Conservation (phyloP, 2,888 invertebrate species). For the Leucoma salicis region DNA sequence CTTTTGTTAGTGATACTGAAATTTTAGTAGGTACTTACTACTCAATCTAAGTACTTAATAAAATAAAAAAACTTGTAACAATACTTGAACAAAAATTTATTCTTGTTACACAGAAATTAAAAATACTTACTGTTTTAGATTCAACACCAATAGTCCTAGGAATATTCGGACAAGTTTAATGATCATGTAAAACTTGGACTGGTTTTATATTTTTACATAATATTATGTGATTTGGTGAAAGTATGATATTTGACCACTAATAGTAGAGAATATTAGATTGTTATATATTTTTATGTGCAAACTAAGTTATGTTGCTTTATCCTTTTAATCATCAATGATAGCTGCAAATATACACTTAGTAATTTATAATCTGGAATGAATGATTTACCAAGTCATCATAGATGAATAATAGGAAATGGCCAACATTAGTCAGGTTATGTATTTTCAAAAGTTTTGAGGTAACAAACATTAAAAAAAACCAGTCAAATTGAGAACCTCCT, state of each 20-base stretch:
- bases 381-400: constrained; percentile 7
- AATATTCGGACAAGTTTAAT: too few species aligned
- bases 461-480: constrained; percentile 12
- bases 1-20: too few species aligned
- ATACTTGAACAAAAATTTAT: neutral
- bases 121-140: neutral
- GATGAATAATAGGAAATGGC: constrained; percentile 21
- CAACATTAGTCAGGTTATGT: constrained; percentile 11
- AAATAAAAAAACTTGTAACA: too few species aligned
- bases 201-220: too few species aligned
- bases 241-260: too few species aligned
- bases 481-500: too few species aligned
- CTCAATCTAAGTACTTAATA: neutral
- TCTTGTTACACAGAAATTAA: neutral
- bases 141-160: neutral
- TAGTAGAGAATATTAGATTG: too few species aligned
- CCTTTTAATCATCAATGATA: neutral
- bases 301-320: neutral
- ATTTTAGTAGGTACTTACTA: too few species aligned
- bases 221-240: too few species aligned
- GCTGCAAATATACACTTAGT: neutral
- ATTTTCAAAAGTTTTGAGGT: constrained; percentile 6
- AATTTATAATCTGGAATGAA: neutral
- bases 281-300: neutral
- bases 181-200: too few species aligned